These are phyloP conservation scores for Amiota communis DNA, from an alignment of 2,888 invertebrate genomes.

Conservation along the genomic window DNA sequence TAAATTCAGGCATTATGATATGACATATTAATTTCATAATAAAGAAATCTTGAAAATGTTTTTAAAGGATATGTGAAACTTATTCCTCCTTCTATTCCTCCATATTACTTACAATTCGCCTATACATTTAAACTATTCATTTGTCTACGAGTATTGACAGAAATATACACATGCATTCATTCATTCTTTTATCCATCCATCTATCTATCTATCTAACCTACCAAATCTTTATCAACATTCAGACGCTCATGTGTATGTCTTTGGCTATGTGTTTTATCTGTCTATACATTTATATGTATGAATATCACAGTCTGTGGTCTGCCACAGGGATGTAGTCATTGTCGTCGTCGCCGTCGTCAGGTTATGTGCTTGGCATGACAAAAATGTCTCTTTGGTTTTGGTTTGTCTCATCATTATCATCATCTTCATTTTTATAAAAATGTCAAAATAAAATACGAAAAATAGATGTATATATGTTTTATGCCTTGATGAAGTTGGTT, in stretches of 20 bases:
- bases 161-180: background rate
- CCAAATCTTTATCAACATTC: background rate
- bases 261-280: too few species aligned
- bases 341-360: conserved; percentile 27
- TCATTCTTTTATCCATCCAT: background rate
- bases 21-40: too few species aligned
- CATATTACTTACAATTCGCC: background rate
- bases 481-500: conserved; percentile 35
- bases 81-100: background rate
- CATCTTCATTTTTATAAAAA: too few species aligned
- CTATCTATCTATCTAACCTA: conserved; percentile 29
- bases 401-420: too few species aligned
- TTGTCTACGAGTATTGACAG: background rate
- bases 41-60: conserved; percentile 51
- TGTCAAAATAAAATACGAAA: too few species aligned
- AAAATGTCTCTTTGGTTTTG: conserved; percentile 5
- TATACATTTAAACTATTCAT: background rate
- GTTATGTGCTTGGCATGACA: conserved; percentile 8
- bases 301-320: conserved; percentile 54
- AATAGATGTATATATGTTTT: too few species aligned
- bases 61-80: conserved; percentile 53
- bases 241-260: too few species aligned
- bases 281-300: conserved; percentile 55
- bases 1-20: too few species aligned
- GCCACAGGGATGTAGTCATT: conserved; percentile 56